Percentiles rank a stretch among this genome's conserved stretches.
Conservation (phyloP, 2,797 vertebrate species). For the Macropodus opercularis region DNA sequence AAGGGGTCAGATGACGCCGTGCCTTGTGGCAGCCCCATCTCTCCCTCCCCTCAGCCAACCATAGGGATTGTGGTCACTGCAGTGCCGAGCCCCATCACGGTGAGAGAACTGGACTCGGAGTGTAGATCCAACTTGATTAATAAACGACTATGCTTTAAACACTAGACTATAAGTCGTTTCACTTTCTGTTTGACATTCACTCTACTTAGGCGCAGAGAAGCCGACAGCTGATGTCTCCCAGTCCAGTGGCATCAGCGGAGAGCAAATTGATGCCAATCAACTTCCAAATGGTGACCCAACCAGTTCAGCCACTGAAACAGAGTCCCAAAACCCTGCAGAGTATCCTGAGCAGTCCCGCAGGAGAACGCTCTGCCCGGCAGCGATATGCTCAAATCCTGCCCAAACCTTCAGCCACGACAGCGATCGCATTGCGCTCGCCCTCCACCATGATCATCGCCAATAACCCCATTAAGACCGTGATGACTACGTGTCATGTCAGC, state of each 20-base stretch:
- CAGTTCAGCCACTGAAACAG: constrained; percentile 91
- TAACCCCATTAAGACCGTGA: constrained; percentile 94
- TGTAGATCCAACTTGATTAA: neutral
- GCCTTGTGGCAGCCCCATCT: constrained; percentile 86
- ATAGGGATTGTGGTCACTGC: constrained; percentile 94
- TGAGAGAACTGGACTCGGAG: constrained; percentile 65
- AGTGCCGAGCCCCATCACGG: constrained; percentile 94
- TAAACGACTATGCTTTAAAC: no score
- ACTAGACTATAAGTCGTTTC: no score
- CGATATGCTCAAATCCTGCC: constrained; percentile 97
- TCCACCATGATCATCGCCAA: constrained; percentile 94
- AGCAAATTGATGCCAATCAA: constrained; percentile 93
- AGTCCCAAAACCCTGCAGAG: constrained; percentile 91
- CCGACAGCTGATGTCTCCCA: constrained; percentile 90
- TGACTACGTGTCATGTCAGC: constrained; percentile 91
- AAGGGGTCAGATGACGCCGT: constrained; percentile 84
- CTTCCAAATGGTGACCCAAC: constrained; percentile 94
- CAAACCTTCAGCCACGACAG: constrained; percentile 89
- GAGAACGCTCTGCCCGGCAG: constrained; percentile 91
- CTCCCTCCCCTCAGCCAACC: constrained; percentile 91
- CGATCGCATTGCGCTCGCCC: constrained; percentile 91
- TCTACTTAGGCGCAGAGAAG: constrained; percentile 87
- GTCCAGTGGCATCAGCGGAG: constrained; percentile 85
- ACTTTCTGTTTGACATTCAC: constrained; percentile 32
- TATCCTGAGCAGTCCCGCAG: constrained; percentile 85